Percentiles rank a stretch among this genome's conserved stretches.
These are phyloP conservation scores for Drosophila setifemur DNA, from an alignment of 1,140 invertebrate species.

Conservation along the genomic window DNA sequence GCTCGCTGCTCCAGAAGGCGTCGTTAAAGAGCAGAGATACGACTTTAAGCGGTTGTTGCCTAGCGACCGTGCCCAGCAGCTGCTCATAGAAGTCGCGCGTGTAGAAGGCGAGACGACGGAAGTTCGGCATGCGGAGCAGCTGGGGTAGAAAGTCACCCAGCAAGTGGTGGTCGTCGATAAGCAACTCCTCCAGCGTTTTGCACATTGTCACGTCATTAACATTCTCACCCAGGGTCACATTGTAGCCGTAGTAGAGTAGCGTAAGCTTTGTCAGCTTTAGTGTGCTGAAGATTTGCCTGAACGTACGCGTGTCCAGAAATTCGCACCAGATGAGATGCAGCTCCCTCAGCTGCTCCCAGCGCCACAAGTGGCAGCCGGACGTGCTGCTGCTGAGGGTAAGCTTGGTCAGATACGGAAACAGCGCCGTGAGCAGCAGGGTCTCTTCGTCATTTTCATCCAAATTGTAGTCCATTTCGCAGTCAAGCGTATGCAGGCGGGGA, in stretches of 20 bases:
- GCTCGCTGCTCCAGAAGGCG: conserved; percentile 45
- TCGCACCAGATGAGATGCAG: conserved; percentile 57
- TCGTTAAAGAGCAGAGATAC: conserved; percentile 52
- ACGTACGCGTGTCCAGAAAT: conserved; percentile 22
- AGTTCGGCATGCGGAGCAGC: conserved; percentile 24
- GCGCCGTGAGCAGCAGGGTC: conserved; percentile 21
- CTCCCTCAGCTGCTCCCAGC: conserved; percentile 29
- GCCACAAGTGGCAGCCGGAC: conserved; percentile 41
- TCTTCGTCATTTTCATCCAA: conserved; percentile 27
- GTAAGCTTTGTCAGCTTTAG: conserved; percentile 51
- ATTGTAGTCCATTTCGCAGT: conserved; percentile 7
- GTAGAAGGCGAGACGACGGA: conserved; percentile 43
- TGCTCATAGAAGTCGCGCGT: conserved; percentile 51
- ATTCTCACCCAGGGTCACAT: conserved; percentile 3
- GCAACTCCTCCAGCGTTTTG: conserved; percentile 44
- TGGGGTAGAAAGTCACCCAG: conserved; percentile 27
- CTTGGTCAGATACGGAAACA: conserved; percentile 38
- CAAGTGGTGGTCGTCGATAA: conserved; percentile 59
- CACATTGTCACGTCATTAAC: conserved; percentile 13
- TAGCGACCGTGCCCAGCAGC: conserved; percentile 18
- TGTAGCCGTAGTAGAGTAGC: conserved; percentile 53
- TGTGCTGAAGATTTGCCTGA: conserved; percentile 26
- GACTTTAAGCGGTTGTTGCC: conserved; percentile 11
- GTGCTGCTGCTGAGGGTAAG: conserved; percentile 29
- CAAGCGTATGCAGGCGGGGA: conserved; percentile 21